A percentile compares a stretch with the other conserved stretches of the same genome.
Conservation (phyloP, 2,113 vertebrate species). For the Microcebus ravelobensis region DNA sequence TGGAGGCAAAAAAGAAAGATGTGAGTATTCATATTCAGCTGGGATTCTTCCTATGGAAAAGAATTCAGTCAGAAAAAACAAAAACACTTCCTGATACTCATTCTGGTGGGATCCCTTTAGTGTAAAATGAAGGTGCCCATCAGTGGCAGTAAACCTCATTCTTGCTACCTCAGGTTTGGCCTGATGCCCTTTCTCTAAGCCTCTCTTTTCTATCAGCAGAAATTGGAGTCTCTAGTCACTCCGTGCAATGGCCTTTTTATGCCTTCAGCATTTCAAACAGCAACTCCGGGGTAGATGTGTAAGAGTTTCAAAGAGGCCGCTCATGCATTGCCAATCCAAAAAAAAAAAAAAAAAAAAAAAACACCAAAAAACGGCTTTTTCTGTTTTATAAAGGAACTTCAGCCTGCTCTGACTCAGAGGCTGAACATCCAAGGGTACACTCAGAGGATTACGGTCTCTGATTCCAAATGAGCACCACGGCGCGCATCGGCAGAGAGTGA, state of each 20-base stretch:
- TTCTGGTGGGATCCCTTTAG: not conserved
- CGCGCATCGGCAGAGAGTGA: not conserved
- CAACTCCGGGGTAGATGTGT: constrained; percentile 50
- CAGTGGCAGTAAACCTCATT: not conserved
- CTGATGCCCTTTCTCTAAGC: not conserved
- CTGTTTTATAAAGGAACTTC: constrained; percentile 38
- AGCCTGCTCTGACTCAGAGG: not conserved
- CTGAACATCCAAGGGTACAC: not conserved
- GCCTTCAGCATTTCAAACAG: constrained; percentile 30
- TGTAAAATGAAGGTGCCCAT: not conserved
- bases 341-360: not conserved
- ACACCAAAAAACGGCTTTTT: not conserved
- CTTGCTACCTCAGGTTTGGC: not conserved
- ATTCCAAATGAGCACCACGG: not conserved
- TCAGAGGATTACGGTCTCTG: not conserved
- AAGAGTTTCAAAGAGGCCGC: constrained; percentile 62
- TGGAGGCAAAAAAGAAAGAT: not conserved
- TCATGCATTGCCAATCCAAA: constrained; percentile 52
- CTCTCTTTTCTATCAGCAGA: not conserved
- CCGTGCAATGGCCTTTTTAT: constrained; percentile 27
- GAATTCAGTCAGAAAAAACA: not conserved
- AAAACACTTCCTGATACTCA: not conserved
- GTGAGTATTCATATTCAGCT: not conserved
- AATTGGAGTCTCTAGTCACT: not conserved
- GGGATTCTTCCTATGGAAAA: not conserved